Evolutionary conservation across 2,797 vertebrate genomes (phyloP), one percentile per base, ranked within the genome.

Genomic region (Tympanoctomys barrerae): DNA sequence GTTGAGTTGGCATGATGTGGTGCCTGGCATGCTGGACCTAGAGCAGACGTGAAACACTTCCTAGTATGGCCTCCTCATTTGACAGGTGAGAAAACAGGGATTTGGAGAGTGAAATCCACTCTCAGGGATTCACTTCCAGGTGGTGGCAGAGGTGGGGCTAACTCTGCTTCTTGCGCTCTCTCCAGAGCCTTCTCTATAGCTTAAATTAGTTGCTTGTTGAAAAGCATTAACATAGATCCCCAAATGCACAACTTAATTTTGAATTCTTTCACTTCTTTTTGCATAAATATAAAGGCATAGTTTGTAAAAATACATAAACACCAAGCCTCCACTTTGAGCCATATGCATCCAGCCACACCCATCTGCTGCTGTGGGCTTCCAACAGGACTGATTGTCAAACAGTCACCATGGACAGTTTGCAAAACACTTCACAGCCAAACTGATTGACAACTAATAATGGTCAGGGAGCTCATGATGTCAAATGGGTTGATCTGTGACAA

Each of bases 241-340:
- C 54, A 97, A 97, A 91, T 88, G 85, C 83, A 70, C 93, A 97
- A 77, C 70, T 88, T 70, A 49, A 83, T 86, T 95, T 90, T 92
- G 91, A 96, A 89, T 89, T 92, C 79, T 75, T 88, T 87, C 79
- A 33, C 64, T 61, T 93, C 89, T 96, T 94, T 88, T 66, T 7
- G 59, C 87, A 88, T 80, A 91, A 95, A 96, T 95, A 96, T 57
- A 77, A 90, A 95, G 64, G 71, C 3, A 1, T 91, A 79, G 68
- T 96, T 96, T 88, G 79, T 95, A 90, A 94, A 96, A 95, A 96
- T 87, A 89, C 62, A 54, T 73, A 88, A 93, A 96, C 81, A 94
- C n/a, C 3, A 19, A 97, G 91, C 91, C 66, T 94, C 77, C 77
- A 49, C 84, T 49, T 21, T 0, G 4, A 87, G 68, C 91, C 97